Conservation (phyloP, 2,888 invertebrate species). For the Abscondita cerata region DNA sequence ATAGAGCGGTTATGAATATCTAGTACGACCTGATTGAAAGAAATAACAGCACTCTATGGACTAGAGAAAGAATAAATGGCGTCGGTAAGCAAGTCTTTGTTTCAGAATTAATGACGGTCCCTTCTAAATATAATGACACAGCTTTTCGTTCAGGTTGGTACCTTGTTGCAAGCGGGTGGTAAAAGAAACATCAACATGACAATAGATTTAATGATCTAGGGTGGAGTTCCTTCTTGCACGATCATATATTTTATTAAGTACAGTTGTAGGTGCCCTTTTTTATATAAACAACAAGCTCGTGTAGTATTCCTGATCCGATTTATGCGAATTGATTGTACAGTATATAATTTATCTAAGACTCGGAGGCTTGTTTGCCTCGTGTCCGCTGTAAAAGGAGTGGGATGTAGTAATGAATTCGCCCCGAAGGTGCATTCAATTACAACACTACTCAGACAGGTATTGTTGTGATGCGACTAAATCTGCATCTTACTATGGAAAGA, state of each 20-base stretch:
- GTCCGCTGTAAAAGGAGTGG: conserved; percentile 31
- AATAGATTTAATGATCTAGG: conserved; percentile 39
- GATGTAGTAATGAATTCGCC: conserved; percentile 28
- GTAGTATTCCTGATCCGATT: conserved; percentile 26
- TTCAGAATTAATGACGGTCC: conserved; percentile 30
- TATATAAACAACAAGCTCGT: conserved; percentile 1
- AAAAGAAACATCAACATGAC: conserved; percentile 41
- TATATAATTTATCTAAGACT: conserved; percentile 28
- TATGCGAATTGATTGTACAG: conserved; percentile 32
- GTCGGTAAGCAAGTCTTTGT: conserved; percentile 26
- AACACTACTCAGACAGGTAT: conserved; percentile 25
- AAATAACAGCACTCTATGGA: no score
- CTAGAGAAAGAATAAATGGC: conserved; percentile 9
- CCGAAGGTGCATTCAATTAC: conserved; percentile 37
- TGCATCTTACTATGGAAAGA: conserved; percentile 21
- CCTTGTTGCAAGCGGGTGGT: conserved; percentile 36
- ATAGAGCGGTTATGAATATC: no score
- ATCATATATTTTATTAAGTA: conserved; percentile 29
- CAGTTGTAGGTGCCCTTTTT: conserved; percentile 21
- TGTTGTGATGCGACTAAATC: conserved; percentile 29
- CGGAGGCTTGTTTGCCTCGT: conserved; percentile 31
- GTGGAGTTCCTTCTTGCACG: conserved; percentile 24
- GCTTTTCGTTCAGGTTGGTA: conserved; percentile 22
- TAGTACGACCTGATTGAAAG: no score
- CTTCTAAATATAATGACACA: conserved; percentile 31